Evolutionary conservation across 2,888 invertebrate species (phyloP).

Genomic region (Mechanitis messenoides): DNA sequence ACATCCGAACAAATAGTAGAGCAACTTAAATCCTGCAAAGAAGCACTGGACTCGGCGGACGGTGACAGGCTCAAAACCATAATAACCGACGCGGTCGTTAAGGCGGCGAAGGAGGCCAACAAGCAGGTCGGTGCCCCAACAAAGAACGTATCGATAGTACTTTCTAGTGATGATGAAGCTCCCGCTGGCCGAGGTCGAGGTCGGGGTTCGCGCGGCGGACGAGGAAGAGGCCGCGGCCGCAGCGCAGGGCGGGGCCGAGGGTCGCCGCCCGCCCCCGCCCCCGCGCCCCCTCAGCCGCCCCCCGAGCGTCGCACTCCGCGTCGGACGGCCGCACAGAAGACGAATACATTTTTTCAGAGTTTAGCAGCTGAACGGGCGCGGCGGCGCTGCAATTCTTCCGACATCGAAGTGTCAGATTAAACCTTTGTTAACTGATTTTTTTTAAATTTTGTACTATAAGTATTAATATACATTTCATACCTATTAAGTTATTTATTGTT

Average conservation of each 20-base stretch:
- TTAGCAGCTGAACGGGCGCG: constrained; percentile 40
- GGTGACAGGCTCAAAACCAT: constrained; percentile 45
- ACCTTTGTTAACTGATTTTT: neutral
- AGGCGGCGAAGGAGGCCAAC: constrained; percentile 32
- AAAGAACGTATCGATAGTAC: constrained; percentile 46
- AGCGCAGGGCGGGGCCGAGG: constrained; percentile 25
- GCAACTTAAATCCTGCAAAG: constrained; percentile 49
- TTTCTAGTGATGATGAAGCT: constrained; percentile 58
- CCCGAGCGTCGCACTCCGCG: constrained; percentile 61
- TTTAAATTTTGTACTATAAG: neutral
- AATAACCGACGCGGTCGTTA: constrained; percentile 43
- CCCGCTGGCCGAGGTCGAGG: constrained; percentile 25
- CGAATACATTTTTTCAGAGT: constrained; percentile 53
- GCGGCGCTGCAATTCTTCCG: constrained; percentile 48
- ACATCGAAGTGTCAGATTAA: constrained; percentile 63
- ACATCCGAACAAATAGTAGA: constrained; percentile 58
- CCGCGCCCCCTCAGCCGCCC: constrained; percentile 30
- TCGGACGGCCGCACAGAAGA: constrained; percentile 56
- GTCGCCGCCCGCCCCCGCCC: constrained; percentile 16
- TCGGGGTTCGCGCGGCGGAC: constrained; percentile 31
- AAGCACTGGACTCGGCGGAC: constrained; percentile 56
- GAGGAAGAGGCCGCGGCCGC: constrained; percentile 30
- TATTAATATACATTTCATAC: no score
- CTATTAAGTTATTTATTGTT: neutral
- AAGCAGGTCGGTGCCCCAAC: constrained; percentile 34